Conservation (phyloP, 1,140 invertebrate genomes). For the Daktulosphaira vitifoliae region DNA sequence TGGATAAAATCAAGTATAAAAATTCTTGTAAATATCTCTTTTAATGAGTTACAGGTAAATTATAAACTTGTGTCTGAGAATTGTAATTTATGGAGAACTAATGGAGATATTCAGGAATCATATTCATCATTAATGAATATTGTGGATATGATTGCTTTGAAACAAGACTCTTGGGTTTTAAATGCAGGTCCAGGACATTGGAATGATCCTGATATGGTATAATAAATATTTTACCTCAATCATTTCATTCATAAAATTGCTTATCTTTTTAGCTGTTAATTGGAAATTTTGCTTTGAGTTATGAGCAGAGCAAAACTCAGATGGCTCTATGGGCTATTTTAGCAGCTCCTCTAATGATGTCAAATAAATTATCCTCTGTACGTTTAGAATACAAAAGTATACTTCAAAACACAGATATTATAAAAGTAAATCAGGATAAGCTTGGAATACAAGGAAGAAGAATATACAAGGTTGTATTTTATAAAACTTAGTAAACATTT, state of each 20-base stretch:
- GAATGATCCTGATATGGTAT: conserved; percentile 88
- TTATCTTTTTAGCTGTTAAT: conserved; percentile 57
- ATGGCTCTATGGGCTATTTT: conserved; percentile 87
- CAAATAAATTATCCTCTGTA: conserved; percentile 68
- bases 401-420: conserved; percentile 61
- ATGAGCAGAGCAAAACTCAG: conserved; percentile 72
- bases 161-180: conserved; percentile 60
- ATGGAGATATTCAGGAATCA: conserved; percentile 75
- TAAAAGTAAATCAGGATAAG: conserved; percentile 76
- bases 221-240: too few species aligned
- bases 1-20: too few species aligned
- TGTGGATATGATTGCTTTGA: conserved; percentile 66
- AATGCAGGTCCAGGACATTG: conserved; percentile 75
- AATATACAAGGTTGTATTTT: conserved; percentile 46
- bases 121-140: conserved; percentile 63
- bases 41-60: too few species aligned
- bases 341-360: conserved; percentile 85
- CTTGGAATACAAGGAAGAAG: conserved; percentile 59
- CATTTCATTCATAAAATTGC: too few species aligned
- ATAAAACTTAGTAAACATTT: too few species aligned
- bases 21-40: too few species aligned
- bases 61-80: conserved; percentile 56
- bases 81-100: conserved; percentile 85
- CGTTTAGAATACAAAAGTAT: conserved; percentile 62
- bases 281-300: conserved; percentile 77